phyloP scores from a whole-genome alignment of 2,888 invertebrate genomes.

The Escarpia spicata region DNA sequence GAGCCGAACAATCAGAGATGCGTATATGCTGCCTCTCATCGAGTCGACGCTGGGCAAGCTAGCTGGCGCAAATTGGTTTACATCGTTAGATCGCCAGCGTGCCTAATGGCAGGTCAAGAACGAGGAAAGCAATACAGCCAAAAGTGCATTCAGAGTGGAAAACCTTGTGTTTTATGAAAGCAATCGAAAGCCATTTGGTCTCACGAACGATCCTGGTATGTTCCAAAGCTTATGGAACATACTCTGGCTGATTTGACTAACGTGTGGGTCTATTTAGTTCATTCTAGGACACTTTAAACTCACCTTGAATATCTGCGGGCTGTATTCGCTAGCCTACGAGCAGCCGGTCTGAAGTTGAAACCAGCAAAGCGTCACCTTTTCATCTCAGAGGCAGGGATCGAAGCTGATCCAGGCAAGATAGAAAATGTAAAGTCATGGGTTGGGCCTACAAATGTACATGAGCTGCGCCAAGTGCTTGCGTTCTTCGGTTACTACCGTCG shows the following conservation, averaged over 20 bases:
- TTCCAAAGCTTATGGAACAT: not conserved
- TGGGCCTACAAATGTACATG: no score
- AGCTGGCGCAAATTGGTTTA: not conserved
- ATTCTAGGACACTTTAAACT: not conserved
- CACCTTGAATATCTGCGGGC: no score
- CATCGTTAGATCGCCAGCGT: not conserved
- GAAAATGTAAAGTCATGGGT: no score
- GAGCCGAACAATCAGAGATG: not conserved
- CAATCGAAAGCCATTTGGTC: not conserved
- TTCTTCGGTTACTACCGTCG: no score
- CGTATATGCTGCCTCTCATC: not conserved
- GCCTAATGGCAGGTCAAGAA: not conserved
- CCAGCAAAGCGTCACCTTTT: no score
- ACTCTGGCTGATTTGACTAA: not conserved
- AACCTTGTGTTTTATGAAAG: constrained; percentile 7
- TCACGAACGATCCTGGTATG: not conserved
- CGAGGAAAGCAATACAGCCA: not conserved
- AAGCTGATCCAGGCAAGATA: no score
- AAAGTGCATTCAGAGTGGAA: not conserved
- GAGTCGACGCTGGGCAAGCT: not conserved
- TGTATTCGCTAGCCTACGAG: no score
- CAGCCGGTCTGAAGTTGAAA: no score
- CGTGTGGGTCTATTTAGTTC: not conserved
- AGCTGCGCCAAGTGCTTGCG: no score
- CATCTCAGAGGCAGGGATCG: no score